Evolutionary conservation across 2,113 vertebrate genomes (phyloP), one percentile per base, ranked within the genome.

Genomic region (Pantherophis guttatus): DNA sequence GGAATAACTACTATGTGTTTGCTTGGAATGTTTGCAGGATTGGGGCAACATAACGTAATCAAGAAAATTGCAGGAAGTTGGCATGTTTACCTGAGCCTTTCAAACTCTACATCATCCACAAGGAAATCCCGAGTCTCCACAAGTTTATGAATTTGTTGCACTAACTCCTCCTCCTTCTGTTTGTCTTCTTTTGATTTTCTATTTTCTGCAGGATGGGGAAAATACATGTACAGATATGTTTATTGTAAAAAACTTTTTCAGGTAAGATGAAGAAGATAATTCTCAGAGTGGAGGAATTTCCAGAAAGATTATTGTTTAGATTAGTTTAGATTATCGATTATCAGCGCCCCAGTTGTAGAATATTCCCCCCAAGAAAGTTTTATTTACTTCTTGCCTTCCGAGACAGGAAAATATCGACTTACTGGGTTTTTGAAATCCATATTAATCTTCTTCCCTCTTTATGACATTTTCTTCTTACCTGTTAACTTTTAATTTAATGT

Each of bases 91-190:
- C 98, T 98, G 96, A 99, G 98, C 90, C 98, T 97, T 96, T 99
- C 98, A 86, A 99, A 98, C 95, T 99, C 98, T 93, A 98, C 98
- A 5, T 99, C 98, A 0, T 99, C 98, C 97, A 99, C 98, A 59
- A 99, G 96, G 96, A 98, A 99, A 96, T 99, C 98, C 94, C 98
- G 97, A 0, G 98, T 98, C 95, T 99, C 98, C 90, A 99, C 98
- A 95, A 99, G 97, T 96, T 99, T 99, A 93, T 98, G 98, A 94
- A 99, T 98, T 96, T 98, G 98, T 90, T 98, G 98, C 70, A 99
- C 97, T 1, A 99, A 97, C 48, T 99, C 98, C 39, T 98, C 98
- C 87, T 99, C 98, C 70, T 95, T 98, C 96, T 98, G 98, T 50
- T 97, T 97, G 95, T 98, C 98, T 90, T 99, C 98, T 0, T 95